A percentile compares a stretch with the other conserved stretches of the same genome.
phyloP scores from a whole-genome alignment of 64 coral and sea anemone species.

The Cladopsammia gracilis region DNA sequence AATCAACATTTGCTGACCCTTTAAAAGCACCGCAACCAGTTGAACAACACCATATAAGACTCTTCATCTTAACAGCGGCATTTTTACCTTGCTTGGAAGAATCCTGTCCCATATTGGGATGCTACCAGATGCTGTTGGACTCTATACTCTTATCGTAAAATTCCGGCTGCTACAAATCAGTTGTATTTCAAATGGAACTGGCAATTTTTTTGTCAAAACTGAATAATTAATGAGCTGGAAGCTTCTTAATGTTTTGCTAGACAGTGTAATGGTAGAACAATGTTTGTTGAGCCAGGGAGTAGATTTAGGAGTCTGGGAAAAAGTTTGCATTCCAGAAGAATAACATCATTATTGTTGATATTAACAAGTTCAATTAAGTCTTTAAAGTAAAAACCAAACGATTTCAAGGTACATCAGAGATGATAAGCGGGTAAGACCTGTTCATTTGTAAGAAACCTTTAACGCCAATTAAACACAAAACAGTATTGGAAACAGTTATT shows the following conservation, averaged over 20 bases:
- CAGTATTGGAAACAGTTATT: background rate
- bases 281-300: background rate
- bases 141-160: background rate
- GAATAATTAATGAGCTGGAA: conserved; percentile 66
- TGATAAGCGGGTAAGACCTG: background rate
- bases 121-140: background rate
- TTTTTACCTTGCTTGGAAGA: conserved; percentile 90
- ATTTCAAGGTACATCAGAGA: background rate
- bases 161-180: background rate
- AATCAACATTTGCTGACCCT: conserved; percentile 52
- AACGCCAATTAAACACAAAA: background rate
- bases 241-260: background rate
- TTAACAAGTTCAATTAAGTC: background rate
- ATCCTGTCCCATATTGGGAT: conserved; percentile 88
- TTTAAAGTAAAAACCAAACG: background rate
- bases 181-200: conserved; percentile 26
- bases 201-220: conserved; percentile 45
- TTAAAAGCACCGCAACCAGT: conserved; percentile 13
- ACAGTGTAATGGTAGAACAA: conserved; percentile 31
- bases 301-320: conserved; percentile 44
- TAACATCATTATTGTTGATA: conserved; percentile 18
- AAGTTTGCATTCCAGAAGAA: conserved; percentile 62
- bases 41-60: conserved; percentile 6
- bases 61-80: background rate
- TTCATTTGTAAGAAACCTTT: background rate